A percentile compares a stretch with the other conserved stretches of the same genome.
Evolutionary conservation across 2,888 invertebrate species (phyloP).

Genomic region (Sesia apiformis): DNA sequence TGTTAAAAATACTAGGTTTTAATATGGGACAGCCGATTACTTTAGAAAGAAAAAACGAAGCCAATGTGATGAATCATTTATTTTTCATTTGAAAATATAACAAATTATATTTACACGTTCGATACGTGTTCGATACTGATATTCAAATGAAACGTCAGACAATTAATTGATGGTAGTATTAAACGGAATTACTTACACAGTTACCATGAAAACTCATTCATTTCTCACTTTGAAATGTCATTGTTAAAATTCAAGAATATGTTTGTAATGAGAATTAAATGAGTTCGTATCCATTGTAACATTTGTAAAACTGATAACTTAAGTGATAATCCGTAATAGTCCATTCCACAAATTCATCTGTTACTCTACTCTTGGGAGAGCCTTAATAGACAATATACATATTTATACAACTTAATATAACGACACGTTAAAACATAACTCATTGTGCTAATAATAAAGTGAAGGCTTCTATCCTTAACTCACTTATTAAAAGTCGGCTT

Average conservation of each 20-base stretch:
- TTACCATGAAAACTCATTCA: slow-evolving; percentile 2
- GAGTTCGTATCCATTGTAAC: too few species aligned
- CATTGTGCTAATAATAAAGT: slow-evolving; percentile 67
- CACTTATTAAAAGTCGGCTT: not conserved
- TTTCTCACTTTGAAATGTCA: not conserved
- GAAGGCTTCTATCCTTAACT: slow-evolving; percentile 17
- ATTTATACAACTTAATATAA: slow-evolving; percentile 71
- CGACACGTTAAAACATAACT: slow-evolving; percentile 53
- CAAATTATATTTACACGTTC: slow-evolving; percentile 68
- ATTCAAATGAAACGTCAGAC: slow-evolving; percentile 71
- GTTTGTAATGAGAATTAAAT: too few species aligned
- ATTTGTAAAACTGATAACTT: too few species aligned
- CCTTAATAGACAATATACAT: slow-evolving; percentile 56
- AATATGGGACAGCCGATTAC: too few species aligned
- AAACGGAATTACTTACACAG: slow-evolving; percentile 43
- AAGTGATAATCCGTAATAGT: too few species aligned
- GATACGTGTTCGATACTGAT: slow-evolving; percentile 68
- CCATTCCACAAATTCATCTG: slow-evolving; percentile 13
- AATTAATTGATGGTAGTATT: slow-evolving; percentile 37
- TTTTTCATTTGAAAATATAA: slow-evolving; percentile 73
- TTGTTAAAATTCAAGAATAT: too few species aligned
- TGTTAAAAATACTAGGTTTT: too few species aligned
- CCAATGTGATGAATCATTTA: slow-evolving; percentile 70
- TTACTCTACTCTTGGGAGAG: slow-evolving; percentile 48
- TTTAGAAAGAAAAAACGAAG: not conserved